Base-by-base conservation (phyloP, 2,113 vertebrate genomes). In the Bambusicola thoracicus region DNA sequence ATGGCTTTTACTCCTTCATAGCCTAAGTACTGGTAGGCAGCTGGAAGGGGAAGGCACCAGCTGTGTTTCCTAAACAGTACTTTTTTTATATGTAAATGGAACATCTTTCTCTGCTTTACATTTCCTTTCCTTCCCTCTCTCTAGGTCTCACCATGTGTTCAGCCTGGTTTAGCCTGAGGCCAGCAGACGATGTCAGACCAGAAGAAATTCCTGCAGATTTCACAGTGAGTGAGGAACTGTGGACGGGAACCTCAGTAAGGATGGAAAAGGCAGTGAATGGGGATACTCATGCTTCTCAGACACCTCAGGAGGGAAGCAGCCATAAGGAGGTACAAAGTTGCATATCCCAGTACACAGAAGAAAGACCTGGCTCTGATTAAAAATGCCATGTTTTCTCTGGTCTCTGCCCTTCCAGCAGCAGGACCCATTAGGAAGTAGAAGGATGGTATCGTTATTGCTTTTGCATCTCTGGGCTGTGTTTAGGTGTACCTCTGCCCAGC, bases 71-170 rank as follows among this genome's bases (percentile, higher is more conserved):
- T 90, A 63, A 93, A 94, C 84, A 95, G 68, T 69, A 92, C 81
- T 91, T 94, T 66, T 66, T 95, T 90, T 86, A 36, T 95, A 81
- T 95, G 93, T 97, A 96, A 96, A 94, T 90, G 67, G 51, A 48
- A 94, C 84, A 63, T 94, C 58, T 83, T 94, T 90, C 87, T 92
- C 69, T 94, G 89, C 90, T 94, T 94, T 95, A 92, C 87, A 92
- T 93, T 95, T 91, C 92, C 93, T 70, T 81, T 85, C 68, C 84
- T 77, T 70, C 51, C 43, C 13, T 89, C 13, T 84, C 77, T 74
- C 72, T 90, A 66, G 77, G 55, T 74, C 27, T 81, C 67, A 59
- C 87, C 73, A 89, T 93, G 85, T 94, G 92, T 89, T 85, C 83
- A 68, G 83, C 32, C 41, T 87, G 48, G 24, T 75, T 93, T 94